phyloP scores from a whole-genome alignment of 1,140 invertebrate species.

The Mercenaria mercenaria region DNA sequence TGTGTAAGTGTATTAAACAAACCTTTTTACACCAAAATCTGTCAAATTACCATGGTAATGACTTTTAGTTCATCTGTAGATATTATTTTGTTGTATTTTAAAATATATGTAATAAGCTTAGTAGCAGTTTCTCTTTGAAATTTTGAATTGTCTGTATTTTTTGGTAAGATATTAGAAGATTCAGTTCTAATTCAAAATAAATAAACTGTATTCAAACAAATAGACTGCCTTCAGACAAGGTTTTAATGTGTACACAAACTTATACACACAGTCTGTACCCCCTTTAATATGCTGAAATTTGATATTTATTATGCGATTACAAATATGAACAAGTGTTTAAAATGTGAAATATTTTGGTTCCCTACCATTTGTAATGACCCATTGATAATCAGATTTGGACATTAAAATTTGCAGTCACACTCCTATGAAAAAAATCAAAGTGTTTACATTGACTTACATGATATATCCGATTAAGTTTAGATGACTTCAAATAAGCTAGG shows the following conservation, averaged over 20 bases:
- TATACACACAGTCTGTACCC: neutral
- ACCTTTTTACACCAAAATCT: too few species aligned
- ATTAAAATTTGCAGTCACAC: neutral
- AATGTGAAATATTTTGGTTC: constrained; percentile 16
- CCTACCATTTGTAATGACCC: constrained; percentile 28
- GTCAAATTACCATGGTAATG: too few species aligned
- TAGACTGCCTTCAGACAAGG: too few species aligned
- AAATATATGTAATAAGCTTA: too few species aligned
- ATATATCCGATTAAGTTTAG: neutral
- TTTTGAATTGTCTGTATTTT: too few species aligned
- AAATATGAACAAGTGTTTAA: constrained; percentile 18
- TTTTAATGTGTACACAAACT: neutral
- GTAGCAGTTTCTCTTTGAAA: too few species aligned
- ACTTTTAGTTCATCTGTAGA: too few species aligned
- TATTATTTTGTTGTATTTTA: too few species aligned
- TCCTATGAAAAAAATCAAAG: neutral
- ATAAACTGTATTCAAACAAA: too few species aligned
- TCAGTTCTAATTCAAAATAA: too few species aligned
- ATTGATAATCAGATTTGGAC: constrained; percentile 35
- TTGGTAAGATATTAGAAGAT: too few species aligned
- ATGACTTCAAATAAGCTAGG: neutral
- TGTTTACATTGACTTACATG: neutral
- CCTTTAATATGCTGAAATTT: neutral
- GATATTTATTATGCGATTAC: constrained; percentile 14
- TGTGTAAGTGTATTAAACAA: too few species aligned